These are phyloP conservation scores for Drosophila neocordata DNA, from an alignment of 1,140 invertebrate genomes.

Conservation along the genomic window DNA sequence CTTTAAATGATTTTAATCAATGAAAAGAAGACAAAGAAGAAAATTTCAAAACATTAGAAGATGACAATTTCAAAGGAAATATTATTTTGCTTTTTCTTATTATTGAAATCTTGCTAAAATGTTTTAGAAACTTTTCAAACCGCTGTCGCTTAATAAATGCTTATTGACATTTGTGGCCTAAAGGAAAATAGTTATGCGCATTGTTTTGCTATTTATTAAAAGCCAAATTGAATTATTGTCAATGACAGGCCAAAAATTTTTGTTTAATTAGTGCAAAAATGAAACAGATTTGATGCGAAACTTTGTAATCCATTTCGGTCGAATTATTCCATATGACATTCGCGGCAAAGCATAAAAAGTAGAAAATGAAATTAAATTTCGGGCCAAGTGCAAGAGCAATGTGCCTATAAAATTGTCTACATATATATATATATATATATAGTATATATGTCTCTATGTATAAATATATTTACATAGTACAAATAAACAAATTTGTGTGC, in stretches of 20 bases:
- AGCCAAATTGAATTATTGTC: slow-evolving; percentile 34
- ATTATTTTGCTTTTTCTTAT: too few species aligned
- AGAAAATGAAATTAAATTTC: slow-evolving; percentile 9
- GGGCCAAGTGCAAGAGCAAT: slow-evolving; percentile 19
- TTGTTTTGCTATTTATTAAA: neutral
- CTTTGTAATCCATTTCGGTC: slow-evolving; percentile 1
- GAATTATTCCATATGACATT: slow-evolving; percentile 8
- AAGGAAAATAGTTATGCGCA: neutral
- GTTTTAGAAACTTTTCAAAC: neutral
- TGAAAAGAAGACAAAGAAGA: too few species aligned
- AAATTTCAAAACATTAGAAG: too few species aligned
- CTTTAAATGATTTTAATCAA: too few species aligned
- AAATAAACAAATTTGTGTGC: slow-evolving; percentile 22
- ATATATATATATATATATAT: neutral
- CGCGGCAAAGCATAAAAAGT: slow-evolving; percentile 1
- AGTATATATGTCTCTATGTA: neutral
- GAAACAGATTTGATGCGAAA: neutral
- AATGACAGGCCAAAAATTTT: slow-evolving; percentile 4
- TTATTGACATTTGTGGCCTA: neutral
- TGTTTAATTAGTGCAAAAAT: slow-evolving; percentile 13
- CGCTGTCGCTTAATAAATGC: neutral
- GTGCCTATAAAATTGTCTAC: neutral
- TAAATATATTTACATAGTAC: neutral
- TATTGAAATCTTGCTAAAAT: neutral
- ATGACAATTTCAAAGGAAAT: too few species aligned